These are phyloP conservation scores for Drosophila watanabei DNA, from an alignment of 1,140 invertebrate genomes.

Conservation along the genomic window DNA sequence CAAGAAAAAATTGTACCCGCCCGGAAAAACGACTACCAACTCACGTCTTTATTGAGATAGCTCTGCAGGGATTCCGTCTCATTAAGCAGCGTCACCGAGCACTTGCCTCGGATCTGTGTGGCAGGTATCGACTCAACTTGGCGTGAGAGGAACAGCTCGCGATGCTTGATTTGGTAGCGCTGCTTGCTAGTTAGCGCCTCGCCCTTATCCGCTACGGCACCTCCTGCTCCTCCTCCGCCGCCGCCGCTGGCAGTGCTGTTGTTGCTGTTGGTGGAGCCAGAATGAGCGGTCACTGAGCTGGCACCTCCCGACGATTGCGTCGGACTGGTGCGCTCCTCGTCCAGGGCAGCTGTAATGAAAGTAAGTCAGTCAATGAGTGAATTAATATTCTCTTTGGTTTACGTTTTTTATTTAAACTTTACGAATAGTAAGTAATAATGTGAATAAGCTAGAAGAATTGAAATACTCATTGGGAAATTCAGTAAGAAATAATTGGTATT, in stretches of 20 bases:
- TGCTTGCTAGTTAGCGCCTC: slow-evolving; percentile 89
- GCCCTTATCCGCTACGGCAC: slow-evolving; percentile 67
- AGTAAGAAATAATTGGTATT: not conserved
- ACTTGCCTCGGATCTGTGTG: slow-evolving; percentile 99
- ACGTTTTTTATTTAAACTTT: not conserved
- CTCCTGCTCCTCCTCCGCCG: slow-evolving; percentile 39
- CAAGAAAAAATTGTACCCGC: not conserved
- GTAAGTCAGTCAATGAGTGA: not conserved
- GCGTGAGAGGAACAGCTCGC: slow-evolving; percentile 98
- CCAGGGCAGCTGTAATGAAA: slow-evolving; percentile 85
- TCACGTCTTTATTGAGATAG: slow-evolving; percentile 98
- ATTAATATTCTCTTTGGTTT: not conserved
- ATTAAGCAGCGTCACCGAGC: slow-evolving; percentile 98
- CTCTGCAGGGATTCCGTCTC: slow-evolving; percentile 98
- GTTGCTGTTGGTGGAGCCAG: slow-evolving; percentile 57
- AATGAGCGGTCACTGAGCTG: slow-evolving; percentile 50
- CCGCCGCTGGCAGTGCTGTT: slow-evolving; percentile 62
- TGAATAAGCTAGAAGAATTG: not conserved
- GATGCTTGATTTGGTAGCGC: slow-evolving; percentile 97
- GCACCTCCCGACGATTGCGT: slow-evolving; percentile 85
- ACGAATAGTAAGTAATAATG: not conserved
- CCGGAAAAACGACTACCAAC: slow-evolving; percentile 72
- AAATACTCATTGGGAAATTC: not conserved
- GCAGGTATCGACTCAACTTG: slow-evolving; percentile 99
- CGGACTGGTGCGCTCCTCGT: slow-evolving; percentile 86